Conservation (phyloP, 1,140 invertebrate genomes). For the Eubasilissa regina region DNA sequence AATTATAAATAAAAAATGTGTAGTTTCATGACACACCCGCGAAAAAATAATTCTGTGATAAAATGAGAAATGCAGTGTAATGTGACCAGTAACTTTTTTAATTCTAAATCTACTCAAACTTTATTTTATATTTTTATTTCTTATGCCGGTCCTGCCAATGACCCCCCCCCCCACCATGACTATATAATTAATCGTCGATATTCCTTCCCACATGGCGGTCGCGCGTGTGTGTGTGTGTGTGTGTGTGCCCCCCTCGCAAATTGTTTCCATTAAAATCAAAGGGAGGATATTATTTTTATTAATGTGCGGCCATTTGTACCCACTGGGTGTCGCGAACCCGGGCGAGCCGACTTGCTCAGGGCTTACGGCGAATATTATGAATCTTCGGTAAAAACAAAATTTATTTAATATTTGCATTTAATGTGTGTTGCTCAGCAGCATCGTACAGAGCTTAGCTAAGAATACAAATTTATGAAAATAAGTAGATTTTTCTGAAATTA, state of each 20-base stretch:
- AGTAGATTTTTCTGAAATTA: too few relatives aligned
- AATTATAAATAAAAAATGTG: too few relatives aligned
- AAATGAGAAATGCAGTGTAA: too few relatives aligned
- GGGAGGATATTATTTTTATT: slow-evolving; percentile 45
- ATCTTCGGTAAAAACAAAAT: neutral
- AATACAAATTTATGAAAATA: too few relatives aligned
- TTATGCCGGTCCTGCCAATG: neutral
- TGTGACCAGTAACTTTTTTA: too few relatives aligned
- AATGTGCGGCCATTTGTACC: slow-evolving; percentile 49
- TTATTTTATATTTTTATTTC: too few relatives aligned
- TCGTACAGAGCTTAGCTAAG: too few relatives aligned
- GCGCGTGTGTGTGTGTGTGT: neutral
- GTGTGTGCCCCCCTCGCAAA: slow-evolving; percentile 41
- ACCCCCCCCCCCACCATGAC: neutral
- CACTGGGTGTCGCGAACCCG: slow-evolving; percentile 30
- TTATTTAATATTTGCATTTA: too few relatives aligned
- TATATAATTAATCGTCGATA: slow-evolving; percentile 3
- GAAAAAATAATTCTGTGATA: too few relatives aligned
- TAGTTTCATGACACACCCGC: too few relatives aligned
- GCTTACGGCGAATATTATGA: neutral
- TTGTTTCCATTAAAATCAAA: slow-evolving; percentile 51
- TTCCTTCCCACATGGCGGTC: neutral
- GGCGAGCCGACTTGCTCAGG: neutral
- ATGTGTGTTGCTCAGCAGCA: too few relatives aligned
- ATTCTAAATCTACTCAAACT: too few relatives aligned